Percentiles rank a stretch among this genome's conserved stretches.
Evolutionary conservation across 2,888 invertebrate species (phyloP).

Genomic region (Brenthis ino): DNA sequence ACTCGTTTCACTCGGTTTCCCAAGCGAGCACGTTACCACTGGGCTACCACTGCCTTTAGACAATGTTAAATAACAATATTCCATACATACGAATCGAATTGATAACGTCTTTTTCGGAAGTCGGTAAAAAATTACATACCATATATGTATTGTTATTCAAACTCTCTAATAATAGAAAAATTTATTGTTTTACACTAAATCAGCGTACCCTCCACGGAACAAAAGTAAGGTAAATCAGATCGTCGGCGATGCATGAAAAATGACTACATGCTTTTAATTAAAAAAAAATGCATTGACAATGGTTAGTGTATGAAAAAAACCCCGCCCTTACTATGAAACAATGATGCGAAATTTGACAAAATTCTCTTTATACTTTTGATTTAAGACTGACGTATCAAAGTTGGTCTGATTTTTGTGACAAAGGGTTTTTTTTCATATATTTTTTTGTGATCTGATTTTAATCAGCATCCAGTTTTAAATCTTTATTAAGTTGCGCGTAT

Average conservation of each 20-base stretch:
- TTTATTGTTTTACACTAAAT: slow-evolving; percentile 38
- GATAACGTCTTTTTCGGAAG: no score
- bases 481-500: slow-evolving; percentile 6
- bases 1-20: no score
- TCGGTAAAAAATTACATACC: not conserved
- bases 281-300: slow-evolving; percentile 72
- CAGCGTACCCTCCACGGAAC: slow-evolving; percentile 46
- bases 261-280: slow-evolving; percentile 74
- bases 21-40: no score
- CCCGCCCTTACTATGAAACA: slow-evolving; percentile 68
- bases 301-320: slow-evolving; percentile 68
- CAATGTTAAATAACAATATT: no score
- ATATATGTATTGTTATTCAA: slow-evolving; percentile 2
- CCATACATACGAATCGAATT: no score
- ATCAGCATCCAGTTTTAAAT: slow-evolving; percentile 47
- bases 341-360: slow-evolving; percentile 70
- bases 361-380: slow-evolving; percentile 69
- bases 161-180: slow-evolving; percentile 18
- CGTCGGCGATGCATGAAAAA: slow-evolving; percentile 81
- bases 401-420: slow-evolving; percentile 48
- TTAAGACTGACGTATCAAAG: slow-evolving; percentile 67
- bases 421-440: slow-evolving; percentile 34
- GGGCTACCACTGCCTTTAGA: no score
- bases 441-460: slow-evolving; percentile 51
- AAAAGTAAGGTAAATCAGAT: slow-evolving; percentile 76